Evolutionary conservation across 2,888 invertebrate genomes (phyloP).

Genomic region (Tetragonula carbonaria): DNA sequence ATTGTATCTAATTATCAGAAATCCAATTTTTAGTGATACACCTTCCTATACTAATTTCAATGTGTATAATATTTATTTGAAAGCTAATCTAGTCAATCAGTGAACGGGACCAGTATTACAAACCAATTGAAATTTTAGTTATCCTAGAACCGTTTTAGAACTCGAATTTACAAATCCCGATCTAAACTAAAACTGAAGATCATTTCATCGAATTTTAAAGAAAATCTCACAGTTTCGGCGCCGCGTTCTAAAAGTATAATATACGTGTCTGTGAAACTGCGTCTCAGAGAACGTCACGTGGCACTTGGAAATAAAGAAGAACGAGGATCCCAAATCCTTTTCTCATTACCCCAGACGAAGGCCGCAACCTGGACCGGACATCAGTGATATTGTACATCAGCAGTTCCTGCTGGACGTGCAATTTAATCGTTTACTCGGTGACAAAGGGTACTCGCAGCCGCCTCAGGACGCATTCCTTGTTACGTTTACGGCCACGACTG

Average conservation of each 20-base stretch:
- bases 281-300: neutral
- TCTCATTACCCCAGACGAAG: constrained; percentile 63
- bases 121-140: too few relatives aligned
- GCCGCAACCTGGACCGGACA: constrained; percentile 65
- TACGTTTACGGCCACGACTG: constrained; percentile 62
- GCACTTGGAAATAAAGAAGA: constrained; percentile 29
- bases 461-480: constrained; percentile 66
- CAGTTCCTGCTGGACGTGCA: constrained; percentile 63
- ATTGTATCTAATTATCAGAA: too few relatives aligned
- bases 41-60: too few relatives aligned
- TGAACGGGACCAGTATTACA: too few relatives aligned
- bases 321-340: constrained; percentile 43
- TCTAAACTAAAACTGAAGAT: neutral
- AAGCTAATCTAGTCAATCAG: too few relatives aligned
- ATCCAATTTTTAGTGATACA: too few relatives aligned
- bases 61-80: too few relatives aligned
- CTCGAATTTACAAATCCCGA: too few relatives aligned
- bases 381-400: constrained; percentile 69
- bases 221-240: neutral
- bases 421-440: constrained; percentile 71
- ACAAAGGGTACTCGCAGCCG: constrained; percentile 64
- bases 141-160: too few relatives aligned
- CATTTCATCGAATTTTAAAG: neutral
- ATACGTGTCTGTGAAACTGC: neutral
- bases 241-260: neutral